These are phyloP conservation scores for Tethya wilhelma DNA, from an alignment of 37 sponge, comb jelly and placozoan genomes.

Conservation along the genomic window DNA sequence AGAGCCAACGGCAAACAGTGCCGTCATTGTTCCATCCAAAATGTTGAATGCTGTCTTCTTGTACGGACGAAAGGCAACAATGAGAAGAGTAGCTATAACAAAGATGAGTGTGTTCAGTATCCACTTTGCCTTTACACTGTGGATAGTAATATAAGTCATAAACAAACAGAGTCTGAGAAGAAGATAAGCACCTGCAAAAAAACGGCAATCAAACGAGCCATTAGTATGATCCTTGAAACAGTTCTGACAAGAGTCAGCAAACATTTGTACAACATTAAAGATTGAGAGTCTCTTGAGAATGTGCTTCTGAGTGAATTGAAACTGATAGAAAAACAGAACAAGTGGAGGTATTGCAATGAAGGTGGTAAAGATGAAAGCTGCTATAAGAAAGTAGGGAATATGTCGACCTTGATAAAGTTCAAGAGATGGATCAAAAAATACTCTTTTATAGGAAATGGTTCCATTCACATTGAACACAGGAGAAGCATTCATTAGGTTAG, in stretches of 20 bases:
- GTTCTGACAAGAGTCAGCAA: constrained; percentile 1
- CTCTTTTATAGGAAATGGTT: too few species aligned
- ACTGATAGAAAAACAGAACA: constrained; percentile 4
- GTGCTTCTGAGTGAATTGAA: background rate
- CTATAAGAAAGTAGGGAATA: background rate
- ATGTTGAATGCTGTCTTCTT: background rate
- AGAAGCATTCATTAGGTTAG: background rate
- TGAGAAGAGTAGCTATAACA: background rate
- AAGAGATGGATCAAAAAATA: background rate
- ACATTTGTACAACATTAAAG: constrained; percentile 8
- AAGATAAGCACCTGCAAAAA: background rate
- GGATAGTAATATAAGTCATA: background rate
- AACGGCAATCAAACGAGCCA: background rate
- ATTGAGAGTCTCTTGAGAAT: background rate
- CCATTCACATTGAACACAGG: background rate
- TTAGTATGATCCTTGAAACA: background rate
- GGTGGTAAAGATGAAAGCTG: background rate
- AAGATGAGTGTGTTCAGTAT: background rate
- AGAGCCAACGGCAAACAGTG: background rate
- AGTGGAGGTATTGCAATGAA: background rate
- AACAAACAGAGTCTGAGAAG: background rate
- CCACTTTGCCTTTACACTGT: background rate
- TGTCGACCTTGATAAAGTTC: background rate
- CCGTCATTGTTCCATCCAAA: background rate
- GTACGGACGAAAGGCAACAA: background rate